phyloP scores from a whole-genome alignment of 2,113 vertebrate species.

The Grammomys dolichurus region DNA sequence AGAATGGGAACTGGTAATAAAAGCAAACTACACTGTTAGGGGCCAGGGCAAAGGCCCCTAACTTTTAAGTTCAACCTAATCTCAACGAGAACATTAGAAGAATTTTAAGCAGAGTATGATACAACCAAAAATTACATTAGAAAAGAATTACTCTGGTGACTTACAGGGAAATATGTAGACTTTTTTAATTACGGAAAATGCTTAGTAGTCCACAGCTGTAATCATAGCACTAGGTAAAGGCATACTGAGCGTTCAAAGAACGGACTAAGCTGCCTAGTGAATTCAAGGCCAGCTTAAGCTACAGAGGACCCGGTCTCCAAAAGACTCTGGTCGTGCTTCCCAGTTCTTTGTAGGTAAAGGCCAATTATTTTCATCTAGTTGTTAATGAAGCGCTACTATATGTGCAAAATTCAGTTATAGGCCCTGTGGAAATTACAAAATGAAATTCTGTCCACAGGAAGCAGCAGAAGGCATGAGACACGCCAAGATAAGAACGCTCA shows the following conservation, averaged over 20 bases:
- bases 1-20: neutral
- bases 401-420: neutral
- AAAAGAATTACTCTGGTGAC: neutral
- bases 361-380: neutral
- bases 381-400: conserved; percentile 5
- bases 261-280: neutral
- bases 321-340: neutral
- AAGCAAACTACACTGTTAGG: neutral
- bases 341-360: neutral
- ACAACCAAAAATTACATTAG: neutral
- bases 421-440: neutral
- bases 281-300: neutral
- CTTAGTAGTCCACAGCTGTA: neutral
- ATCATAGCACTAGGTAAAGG: neutral
- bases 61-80: neutral
- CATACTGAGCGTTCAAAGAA: neutral
- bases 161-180: neutral
- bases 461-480: conserved; percentile 10
- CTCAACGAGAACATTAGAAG: neutral
- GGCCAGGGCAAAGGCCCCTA: neutral
- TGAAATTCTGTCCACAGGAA: conserved; percentile 36
- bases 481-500: neutral
- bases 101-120: neutral
- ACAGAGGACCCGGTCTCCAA: neutral
- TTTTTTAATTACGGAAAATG: neutral